Conservation (phyloP, 1,140 invertebrate genomes). For the Neodiprion lecontei region DNA sequence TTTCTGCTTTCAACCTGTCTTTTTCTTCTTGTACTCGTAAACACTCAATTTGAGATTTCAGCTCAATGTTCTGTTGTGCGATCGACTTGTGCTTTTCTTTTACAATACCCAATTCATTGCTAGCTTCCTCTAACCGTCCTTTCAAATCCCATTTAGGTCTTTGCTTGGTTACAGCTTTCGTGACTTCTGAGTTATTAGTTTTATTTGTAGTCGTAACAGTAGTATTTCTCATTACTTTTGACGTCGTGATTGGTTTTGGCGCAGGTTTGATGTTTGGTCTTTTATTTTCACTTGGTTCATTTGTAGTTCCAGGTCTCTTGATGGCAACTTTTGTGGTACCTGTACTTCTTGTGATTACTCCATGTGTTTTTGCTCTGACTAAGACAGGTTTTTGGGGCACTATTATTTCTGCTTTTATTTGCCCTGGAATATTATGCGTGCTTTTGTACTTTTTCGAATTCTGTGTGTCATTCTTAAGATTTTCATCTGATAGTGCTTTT, state of each 20-base stretch:
- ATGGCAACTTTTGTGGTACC: slow-evolving; percentile 26
- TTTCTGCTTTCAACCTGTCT: slow-evolving; percentile 49
- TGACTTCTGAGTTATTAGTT: not conserved
- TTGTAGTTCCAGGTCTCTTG: slow-evolving; percentile 42
- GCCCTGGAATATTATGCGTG: slow-evolving; percentile 20
- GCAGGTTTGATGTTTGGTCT: slow-evolving; percentile 33
- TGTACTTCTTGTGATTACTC: slow-evolving; percentile 32
- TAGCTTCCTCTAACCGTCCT: slow-evolving; percentile 43
- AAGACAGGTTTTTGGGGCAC: slow-evolving; percentile 34
- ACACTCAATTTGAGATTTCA: slow-evolving; percentile 59
- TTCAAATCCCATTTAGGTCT: slow-evolving; percentile 51
- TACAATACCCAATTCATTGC: slow-evolving; percentile 45
- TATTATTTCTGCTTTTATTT: slow-evolving; percentile 45
- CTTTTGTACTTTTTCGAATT: slow-evolving; percentile 21
- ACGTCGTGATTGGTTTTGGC: slow-evolving; percentile 19
- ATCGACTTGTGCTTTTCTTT: slow-evolving; percentile 66
- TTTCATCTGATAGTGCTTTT: slow-evolving; percentile 23
- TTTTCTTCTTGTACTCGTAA: slow-evolving; percentile 43
- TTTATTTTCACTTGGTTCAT: slow-evolving; percentile 36
- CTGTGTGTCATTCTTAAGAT: slow-evolving; percentile 13
- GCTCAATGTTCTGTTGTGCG: slow-evolving; percentile 59
- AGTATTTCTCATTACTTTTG: slow-evolving; percentile 20
- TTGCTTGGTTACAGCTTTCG: slow-evolving; percentile 25
- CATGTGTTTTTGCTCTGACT: slow-evolving; percentile 37
- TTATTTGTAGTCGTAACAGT: slow-evolving; percentile 17